Evolutionary conservation across 2,888 invertebrate species (phyloP), one percentile per base, ranked within the genome.

Genomic region (Cheilosia soror): DNA sequence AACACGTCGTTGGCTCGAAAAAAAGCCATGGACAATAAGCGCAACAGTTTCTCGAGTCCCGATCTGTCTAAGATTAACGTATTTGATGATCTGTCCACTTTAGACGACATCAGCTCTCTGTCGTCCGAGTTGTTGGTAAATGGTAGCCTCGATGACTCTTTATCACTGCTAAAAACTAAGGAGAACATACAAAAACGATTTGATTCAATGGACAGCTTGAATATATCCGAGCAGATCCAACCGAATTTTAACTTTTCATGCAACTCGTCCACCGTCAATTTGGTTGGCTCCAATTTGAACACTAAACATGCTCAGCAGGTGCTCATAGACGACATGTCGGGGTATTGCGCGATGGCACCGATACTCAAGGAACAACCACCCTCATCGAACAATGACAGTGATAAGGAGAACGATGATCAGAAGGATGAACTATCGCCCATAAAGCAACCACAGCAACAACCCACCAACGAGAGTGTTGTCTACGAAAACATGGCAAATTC

Each of bases 1-100:
- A 80, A 65, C 15, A 78, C 80, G 13, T 49, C 73, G 27, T 5
- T 69, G 13, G 13, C 68, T 3, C 71, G 66, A 11, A 68, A 71
- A 13, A 84, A 84, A 51, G 55, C 73, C 4, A 71, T 80, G 37
- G 31, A 53, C 2, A 85, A 66, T 1, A 92, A 92, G 53, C 91
- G 92, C 0, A 92, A 92, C 60, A 93, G 92, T 65, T 91, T 92
- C 71, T 92, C 92, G 0, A 92, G 92, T 86, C 92, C 92, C 0
- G 93, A 92, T 88, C 88, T 92, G 2, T 91, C 92, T 0, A 90
- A 92, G 82, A 89, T 91, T 0, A 90, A 91, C 63, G 89, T 89
- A 33, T 78, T 91, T 37, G 90, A 92, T 57, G 87, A 89, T 29
- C 60, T 89, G 1, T 87, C 87, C 0, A 88, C 87, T 33, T 63